Conservation (phyloP, 2,888 invertebrate genomes). For the Ametastegia equiseti region DNA sequence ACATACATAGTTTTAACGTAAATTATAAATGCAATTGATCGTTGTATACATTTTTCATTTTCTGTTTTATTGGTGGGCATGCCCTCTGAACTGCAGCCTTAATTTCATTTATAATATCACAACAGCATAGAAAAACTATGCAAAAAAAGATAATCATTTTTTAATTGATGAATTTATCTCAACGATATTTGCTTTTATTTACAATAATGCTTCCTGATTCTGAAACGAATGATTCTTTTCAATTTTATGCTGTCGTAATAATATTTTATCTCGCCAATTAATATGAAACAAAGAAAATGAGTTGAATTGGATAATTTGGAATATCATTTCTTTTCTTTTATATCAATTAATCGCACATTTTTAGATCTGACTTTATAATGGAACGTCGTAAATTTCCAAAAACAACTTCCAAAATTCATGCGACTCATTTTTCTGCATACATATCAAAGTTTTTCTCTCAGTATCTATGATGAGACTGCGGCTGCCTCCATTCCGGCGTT, state of each 20-base stretch:
- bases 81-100: conserved; percentile 71
- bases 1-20: too few relatives aligned
- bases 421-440: background rate
- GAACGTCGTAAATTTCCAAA: conserved; percentile 27
- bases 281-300: conserved; percentile 35
- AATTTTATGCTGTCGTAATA: conserved; percentile 29
- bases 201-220: conserved; percentile 18
- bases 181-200: too few relatives aligned
- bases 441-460: conserved; percentile 77
- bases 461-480: conserved; percentile 77
- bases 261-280: background rate
- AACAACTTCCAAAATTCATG: conserved; percentile 6
- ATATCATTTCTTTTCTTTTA: conserved; percentile 36
- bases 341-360: conserved; percentile 38
- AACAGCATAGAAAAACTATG: background rate
- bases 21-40: conserved; percentile 45
- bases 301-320: background rate
- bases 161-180: background rate
- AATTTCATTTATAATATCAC: conserved; percentile 54
- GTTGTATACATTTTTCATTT: conserved; percentile 60
- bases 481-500: conserved; percentile 80
- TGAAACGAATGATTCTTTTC: background rate
- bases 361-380: conserved; percentile 57
- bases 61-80: conserved; percentile 66
- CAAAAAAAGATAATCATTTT: background rate